Percentiles rank a stretch among this genome's conserved stretches.
These are phyloP conservation scores for Hemiscyllium ocellatum DNA, from an alignment of 2,113 vertebrate genomes.

Conservation along the genomic window DNA sequence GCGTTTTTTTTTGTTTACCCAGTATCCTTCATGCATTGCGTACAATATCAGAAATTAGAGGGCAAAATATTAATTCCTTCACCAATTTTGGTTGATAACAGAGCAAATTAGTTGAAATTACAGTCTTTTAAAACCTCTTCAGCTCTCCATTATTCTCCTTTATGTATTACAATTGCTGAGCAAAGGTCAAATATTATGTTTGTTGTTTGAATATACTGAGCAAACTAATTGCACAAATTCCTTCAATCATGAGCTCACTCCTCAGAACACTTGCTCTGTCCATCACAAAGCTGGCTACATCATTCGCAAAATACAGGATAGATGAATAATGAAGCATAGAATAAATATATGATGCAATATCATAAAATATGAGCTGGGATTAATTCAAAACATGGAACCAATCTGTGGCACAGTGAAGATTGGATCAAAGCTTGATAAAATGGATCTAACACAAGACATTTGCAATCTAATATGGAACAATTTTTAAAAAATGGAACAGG, in stretches of 20 bases:
- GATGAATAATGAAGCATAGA: background rate
- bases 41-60: background rate
- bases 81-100: background rate
- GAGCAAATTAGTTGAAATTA: background rate
- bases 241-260: background rate
- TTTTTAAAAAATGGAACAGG: background rate
- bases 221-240: background rate
- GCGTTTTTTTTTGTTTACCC: background rate
- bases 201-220: background rate
- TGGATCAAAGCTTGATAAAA: background rate
- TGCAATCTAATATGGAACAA: background rate
- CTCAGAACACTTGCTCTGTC: background rate
- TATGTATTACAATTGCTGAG: background rate
- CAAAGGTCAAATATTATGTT: background rate
- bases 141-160: background rate
- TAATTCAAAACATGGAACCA: background rate
- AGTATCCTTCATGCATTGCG: background rate
- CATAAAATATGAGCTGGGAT: background rate
- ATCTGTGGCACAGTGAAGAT: background rate
- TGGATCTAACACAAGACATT: background rate
- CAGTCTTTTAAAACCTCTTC: background rate
- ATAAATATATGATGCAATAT: background rate
- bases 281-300: background rate
- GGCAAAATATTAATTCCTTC: background rate
- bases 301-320: background rate